Evolutionary conservation across 2,888 invertebrate genomes (phyloP).

Genomic region (Deilephila porcellus): DNA sequence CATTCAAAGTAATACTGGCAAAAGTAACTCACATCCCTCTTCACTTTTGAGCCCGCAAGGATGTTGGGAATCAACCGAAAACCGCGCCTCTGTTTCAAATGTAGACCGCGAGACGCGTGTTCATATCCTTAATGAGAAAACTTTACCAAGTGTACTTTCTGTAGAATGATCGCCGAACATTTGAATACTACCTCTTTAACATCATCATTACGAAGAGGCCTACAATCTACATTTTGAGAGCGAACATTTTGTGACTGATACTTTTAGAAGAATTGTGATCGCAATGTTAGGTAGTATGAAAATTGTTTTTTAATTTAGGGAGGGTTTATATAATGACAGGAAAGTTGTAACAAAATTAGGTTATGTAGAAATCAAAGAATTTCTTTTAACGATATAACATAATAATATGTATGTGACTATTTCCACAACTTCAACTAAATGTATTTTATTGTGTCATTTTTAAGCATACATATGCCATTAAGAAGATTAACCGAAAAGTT

Average conservation of each 20-base stretch:
- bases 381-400: no score
- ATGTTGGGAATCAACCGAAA: constrained; percentile 10
- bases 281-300: not conserved
- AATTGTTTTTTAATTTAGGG: no score
- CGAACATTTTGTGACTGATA: not conserved
- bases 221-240: not conserved
- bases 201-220: constrained; percentile 7
- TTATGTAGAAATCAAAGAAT: no score
- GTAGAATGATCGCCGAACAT: constrained; percentile 11
- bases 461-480: no score
- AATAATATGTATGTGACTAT: no score
- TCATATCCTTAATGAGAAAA: constrained; percentile 25
- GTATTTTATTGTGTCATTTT: no score
- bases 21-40: not conserved
- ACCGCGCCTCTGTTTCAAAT: constrained; percentile 29
- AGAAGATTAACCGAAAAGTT: no score
- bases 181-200: constrained; percentile 12
- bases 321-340: no score
- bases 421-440: no score
- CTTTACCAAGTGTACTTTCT: constrained; percentile 28
- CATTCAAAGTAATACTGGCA: not conserved
- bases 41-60: not conserved
- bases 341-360: no score
- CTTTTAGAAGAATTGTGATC: no score
- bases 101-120: constrained; percentile 20